Evolutionary conservation across 2,797 vertebrate genomes (phyloP), one percentile per base, ranked within the genome.

Genomic region (Paguma larvata): DNA sequence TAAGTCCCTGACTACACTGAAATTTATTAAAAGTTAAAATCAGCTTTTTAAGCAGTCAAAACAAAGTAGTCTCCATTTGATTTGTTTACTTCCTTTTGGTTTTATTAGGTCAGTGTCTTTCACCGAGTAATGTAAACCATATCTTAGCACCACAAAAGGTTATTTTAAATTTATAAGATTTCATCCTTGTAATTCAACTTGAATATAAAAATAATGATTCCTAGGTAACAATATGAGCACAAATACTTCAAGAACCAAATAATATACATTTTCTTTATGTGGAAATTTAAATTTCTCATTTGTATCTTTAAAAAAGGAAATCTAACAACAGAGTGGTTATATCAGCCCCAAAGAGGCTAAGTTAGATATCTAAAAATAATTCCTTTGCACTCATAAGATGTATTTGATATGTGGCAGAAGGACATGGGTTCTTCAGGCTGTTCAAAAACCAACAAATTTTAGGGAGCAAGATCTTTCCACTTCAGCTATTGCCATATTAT

Each of bases 11-110:
- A 94, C 75, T 96, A 84, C 56, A 77, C 27, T 82, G 23, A 67
- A 92, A 95, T 94, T 82, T 75, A 89, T 94, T 97, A 95, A 95
- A 97, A 83, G 51, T 86, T 96, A 96, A 94, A 97, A 94, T 88
- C 78, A 79, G 65, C 18, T 79, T 91, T 89, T 63, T 88, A 93
- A 91, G 82, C 23, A 96, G 56, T 32, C 67, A 82, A 96, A 97
- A 92, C 38, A 96, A 94, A 96, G 79, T 41, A 77, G 44, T 94
- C 23, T 85, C 14, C 25, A 85, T 85, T 75, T 93, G 92, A 94
- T 94, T 92, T 78, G 9, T 63, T 91, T 95, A 94, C 84, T 97
- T 92, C 46, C 34, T 87, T 93, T 95, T 79, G 90, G 38, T 86
- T 95, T 97, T 91, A 88, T 82, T 93, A 95, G 80, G 46, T 85